These are phyloP conservation scores for Drosophila kohkoa DNA, from an alignment of 1,140 invertebrate genomes.

Conservation along the genomic window DNA sequence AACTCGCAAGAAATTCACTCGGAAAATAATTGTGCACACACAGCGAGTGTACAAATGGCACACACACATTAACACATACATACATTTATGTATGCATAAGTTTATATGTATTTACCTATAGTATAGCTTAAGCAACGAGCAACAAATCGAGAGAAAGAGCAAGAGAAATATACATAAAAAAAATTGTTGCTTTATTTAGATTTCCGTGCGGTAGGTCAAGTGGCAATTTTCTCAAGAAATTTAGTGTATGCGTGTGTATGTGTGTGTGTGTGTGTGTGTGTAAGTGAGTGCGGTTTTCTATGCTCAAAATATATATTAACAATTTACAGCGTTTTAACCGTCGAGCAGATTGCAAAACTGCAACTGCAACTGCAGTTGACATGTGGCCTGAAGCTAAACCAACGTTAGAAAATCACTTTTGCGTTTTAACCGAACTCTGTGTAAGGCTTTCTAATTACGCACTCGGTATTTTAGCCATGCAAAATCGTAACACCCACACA, in stretches of 20 bases:
- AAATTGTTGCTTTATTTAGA: constrained; percentile 75
- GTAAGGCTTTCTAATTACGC: neutral
- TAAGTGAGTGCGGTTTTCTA: neutral
- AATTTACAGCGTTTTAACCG: constrained; percentile 1
- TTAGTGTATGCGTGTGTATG: constrained; percentile 11
- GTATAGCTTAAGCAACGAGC: constrained; percentile 8
- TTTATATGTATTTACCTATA: neutral
- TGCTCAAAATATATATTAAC: constrained; percentile 9
- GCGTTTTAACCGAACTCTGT: neutral
- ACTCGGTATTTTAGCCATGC: constrained; percentile 3
- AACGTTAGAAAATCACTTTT: constrained; percentile 2
- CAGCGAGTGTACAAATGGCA: neutral
- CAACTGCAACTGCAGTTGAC: neutral
- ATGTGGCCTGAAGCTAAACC: constrained; percentile 5
- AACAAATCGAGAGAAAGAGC: constrained; percentile 33
- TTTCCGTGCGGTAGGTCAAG: constrained; percentile 78
- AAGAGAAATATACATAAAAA: constrained; percentile 39
- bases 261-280: constrained; percentile 1
- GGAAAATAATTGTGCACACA: constrained; percentile 20
- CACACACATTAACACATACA: neutral
- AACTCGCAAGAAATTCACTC: constrained; percentile 17
- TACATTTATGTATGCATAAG: neutral
- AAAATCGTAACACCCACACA: constrained; percentile 1
- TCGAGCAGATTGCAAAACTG: neutral
- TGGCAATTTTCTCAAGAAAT: constrained; percentile 71